Base-by-base conservation (phyloP, 2,888 invertebrate genomes). In the Cephus nigrinus region DNA sequence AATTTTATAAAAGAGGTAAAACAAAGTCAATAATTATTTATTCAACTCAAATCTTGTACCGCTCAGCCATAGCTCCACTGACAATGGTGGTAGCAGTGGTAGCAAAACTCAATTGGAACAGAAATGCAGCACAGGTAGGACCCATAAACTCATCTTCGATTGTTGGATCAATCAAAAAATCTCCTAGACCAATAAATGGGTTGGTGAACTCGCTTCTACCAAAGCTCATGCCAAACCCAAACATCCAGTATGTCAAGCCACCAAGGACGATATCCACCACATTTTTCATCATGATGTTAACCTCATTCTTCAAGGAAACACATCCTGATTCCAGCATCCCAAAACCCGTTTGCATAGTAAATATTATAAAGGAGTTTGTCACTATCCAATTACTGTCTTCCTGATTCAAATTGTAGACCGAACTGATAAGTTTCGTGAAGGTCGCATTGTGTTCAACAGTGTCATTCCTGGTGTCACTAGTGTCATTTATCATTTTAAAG, bases 201-300 rank as follows among this genome's bases (percentile, higher is more conserved):
- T 97, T 98, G 4, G 95, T 95, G 32, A 95, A 93, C 0, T 94
- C 91, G 0, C 95, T 94, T 32, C 95, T 93, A 0, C 98, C 98
- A 88, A 97, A 98, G 5, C 97, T 97, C 92, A 98, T 93, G 1
- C 97, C 98, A 91, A 96, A 98, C 0, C 98, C 98, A 89, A 98
- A 97, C 68, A 97, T 94, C 98, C 98, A 99, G 92, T 98, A 98
- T 0, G 98, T 97, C 23, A 97, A 91, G 80, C 97, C 98, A 3
- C 98, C 98, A 32, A 98, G 93, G 0, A 97, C 96, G 75, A 98
- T 97, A 86, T 98, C 98, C 0, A 97, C 96, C 0, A 98, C 95
- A 88, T 98, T 98, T 91, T 98, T 98, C 96, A 98, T 97, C 98
- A 98, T 98, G 79, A 99, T 98, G 90, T 98, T 98, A 0, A 98